Percentiles rank a stretch among this genome's conserved stretches.
These are phyloP conservation scores for Pristionchus maxplancki DNA, from an alignment of 2,888 invertebrate species.

Conservation along the genomic window DNA sequence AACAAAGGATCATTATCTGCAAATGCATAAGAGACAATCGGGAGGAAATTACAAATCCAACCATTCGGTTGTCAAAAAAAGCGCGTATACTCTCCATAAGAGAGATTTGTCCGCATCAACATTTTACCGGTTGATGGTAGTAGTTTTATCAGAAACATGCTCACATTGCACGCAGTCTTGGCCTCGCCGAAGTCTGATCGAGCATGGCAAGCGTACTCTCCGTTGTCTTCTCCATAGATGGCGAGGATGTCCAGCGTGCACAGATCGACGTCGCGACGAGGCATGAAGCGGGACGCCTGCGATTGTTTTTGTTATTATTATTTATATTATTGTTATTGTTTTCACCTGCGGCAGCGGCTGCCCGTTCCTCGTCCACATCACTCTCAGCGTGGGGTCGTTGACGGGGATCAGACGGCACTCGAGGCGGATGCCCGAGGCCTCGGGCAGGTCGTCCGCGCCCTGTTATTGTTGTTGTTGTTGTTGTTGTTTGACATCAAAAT, in stretches of 20 bases:
- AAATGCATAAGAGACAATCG: too few species aligned
- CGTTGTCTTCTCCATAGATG: slow-evolving; percentile 93
- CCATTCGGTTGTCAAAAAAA: too few species aligned
- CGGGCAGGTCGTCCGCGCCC: slow-evolving; percentile 78
- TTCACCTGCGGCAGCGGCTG: slow-evolving; percentile 81
- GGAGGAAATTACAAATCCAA: too few species aligned
- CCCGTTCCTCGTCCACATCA: slow-evolving; percentile 92
- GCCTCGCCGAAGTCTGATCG: slow-evolving; percentile 93
- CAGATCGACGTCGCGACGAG: slow-evolving; percentile 93
- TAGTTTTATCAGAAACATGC: too few species aligned
- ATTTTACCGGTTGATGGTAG: too few species aligned
- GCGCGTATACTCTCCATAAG: too few species aligned
- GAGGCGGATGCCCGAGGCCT: slow-evolving; percentile 74
- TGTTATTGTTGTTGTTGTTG: slow-evolving; percentile 45
- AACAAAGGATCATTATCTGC: too few species aligned
- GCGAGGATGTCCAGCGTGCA: slow-evolving; percentile 93
- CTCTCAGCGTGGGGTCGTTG: slow-evolving; percentile 92
- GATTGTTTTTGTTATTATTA: slow-evolving; percentile 31
- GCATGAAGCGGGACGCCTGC: slow-evolving; percentile 79
- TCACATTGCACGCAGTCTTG: slow-evolving; percentile 86
- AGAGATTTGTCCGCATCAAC: too few species aligned
- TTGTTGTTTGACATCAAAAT: too few species aligned
- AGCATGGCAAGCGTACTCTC: slow-evolving; percentile 94
- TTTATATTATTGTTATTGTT: too few species aligned
- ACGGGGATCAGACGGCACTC: slow-evolving; percentile 94